phyloP scores from a whole-genome alignment of 2,888 invertebrate genomes.

The Eristalis tenax region DNA sequence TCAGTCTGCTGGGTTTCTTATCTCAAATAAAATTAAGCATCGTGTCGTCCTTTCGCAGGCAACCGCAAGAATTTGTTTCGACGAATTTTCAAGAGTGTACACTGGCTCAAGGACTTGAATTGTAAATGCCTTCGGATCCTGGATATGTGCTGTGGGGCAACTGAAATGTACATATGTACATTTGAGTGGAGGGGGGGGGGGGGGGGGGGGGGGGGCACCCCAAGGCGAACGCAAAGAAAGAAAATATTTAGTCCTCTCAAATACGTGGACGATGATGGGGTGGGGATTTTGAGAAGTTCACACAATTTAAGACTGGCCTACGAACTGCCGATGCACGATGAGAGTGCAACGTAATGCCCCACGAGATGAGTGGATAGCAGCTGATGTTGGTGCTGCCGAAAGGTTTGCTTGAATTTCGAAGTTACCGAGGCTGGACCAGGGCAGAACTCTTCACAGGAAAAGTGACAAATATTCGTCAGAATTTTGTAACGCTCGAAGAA shows the following conservation, averaged over 20 bases:
- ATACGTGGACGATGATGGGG: neutral
- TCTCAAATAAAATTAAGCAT: slow-evolving; percentile 47
- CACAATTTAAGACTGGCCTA: neutral
- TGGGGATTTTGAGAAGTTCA: neutral
- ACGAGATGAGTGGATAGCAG: neutral
- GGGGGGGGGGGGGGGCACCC: too few species aligned
- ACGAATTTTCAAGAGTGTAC: slow-evolving; percentile 51
- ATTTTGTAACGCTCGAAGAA: too few species aligned
- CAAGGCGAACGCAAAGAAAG: too few species aligned
- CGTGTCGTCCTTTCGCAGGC: slow-evolving; percentile 51
- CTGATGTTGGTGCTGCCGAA: neutral
- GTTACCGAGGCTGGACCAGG: neutral
- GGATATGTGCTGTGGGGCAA: neutral
- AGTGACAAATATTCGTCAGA: too few species aligned
- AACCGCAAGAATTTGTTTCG: slow-evolving; percentile 61
- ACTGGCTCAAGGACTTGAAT: neutral
- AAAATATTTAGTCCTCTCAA: neutral
- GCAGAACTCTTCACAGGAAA: too few species aligned
- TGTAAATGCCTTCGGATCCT: neutral
- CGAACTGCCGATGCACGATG: neutral
- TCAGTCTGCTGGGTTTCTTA: neutral
- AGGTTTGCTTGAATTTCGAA: neutral
- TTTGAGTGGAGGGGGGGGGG: neutral
- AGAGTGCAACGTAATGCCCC: neutral
- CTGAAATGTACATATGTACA: neutral